Evolutionary conservation across 1,140 invertebrate species (phyloP), one percentile per base, ranked within the genome.

Genomic region (Scylla paramamosain): DNA sequence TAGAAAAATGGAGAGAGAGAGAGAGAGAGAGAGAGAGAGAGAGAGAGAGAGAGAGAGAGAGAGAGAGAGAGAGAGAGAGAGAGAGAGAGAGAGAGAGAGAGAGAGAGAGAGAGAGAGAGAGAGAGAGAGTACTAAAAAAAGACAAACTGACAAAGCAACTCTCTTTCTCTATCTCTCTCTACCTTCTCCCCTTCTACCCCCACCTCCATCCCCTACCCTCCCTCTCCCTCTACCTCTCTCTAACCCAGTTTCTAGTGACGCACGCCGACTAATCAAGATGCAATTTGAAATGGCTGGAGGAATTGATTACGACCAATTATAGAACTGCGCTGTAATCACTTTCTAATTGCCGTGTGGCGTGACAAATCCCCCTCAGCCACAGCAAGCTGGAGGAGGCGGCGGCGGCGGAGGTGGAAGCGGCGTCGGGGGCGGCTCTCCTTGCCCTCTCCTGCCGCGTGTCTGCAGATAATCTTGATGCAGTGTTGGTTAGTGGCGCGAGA

Each of bases 221-320:
- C 1, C 52, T 59, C 52, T 59, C 52, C 10, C 12, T 59, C 52
- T 59, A 2, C 10, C 52, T 59, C 52, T 59, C 52, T 4, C 52
- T 59, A 12, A 59, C 52, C 10, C 52, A 77, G 20, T n/a, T 77
- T 1, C n/a, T 25, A 77, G 67, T 77, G 67, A 77, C 67, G 25
- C 6, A n/a, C 67, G 25, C 67, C 16, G 67, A 77, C 67, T 77
- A 77, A 77, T 77, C 67, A 77, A 77, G 67, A 77, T 77, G 67
- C 67, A 77, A 77, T 77, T 77, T 77, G 67, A 77, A 77, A 77
- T 77, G 67, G 67, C 67, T 77, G 67, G 67, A 77, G 67, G 67
- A 77, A 77, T 77, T 77, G 67, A 77, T 77, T 77, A 77, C 67
- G 6, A n/a, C 20, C 67, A 77, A 77, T 77, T 77, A 77, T 77